Evolutionary conservation across 1,140 invertebrate genomes (phyloP), one percentile per base, ranked within the genome.

Genomic region (Paralvinella palmiformis): DNA sequence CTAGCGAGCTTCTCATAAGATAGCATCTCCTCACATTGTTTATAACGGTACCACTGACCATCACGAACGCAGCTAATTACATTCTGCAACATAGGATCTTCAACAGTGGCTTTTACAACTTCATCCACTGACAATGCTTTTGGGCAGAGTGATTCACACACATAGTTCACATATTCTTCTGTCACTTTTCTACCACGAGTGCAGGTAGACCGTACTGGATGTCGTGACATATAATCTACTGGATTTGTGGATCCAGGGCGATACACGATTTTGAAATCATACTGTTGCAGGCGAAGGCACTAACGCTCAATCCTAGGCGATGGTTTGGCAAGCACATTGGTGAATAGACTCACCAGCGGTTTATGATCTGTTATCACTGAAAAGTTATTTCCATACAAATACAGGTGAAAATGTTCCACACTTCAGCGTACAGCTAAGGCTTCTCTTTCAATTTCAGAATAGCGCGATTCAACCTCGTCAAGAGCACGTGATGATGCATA

Each of bases 361-460:
- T 78, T 74, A 63, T 79, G 76, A 60, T 80, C 74, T 0, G 69
- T 76, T 27, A 75, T 41, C 17, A 68, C 56, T 13, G 56, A 64
- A 4, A 69, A 35, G 31, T n/a, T 35, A 15, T 63, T 71, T 29
- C 68, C 70, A 3, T 75, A 76, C 7, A 79, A 66, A 62, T 73
- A 79, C 33, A 73, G 48, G 63, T 78, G 75, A 71, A 81, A 83
- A 33, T 72, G 63, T 59, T 79, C 74, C 5, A 74, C 70, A 5
- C 72, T 74, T 64, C 81, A 84, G 3, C 84, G 71, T 44, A 84
- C 79, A 4, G 82, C 79, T 3, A 83, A 68, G 2, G 79, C 71
- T 69, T 85, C 81, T 62, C 78, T 76, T 60, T 84, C 81, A 1
- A 83, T 77, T 68, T 84, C 77, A 15, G 73, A 75, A 63, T 83